phyloP scores from a whole-genome alignment of 2,888 invertebrate genomes.

The Xestia xanthographa region DNA sequence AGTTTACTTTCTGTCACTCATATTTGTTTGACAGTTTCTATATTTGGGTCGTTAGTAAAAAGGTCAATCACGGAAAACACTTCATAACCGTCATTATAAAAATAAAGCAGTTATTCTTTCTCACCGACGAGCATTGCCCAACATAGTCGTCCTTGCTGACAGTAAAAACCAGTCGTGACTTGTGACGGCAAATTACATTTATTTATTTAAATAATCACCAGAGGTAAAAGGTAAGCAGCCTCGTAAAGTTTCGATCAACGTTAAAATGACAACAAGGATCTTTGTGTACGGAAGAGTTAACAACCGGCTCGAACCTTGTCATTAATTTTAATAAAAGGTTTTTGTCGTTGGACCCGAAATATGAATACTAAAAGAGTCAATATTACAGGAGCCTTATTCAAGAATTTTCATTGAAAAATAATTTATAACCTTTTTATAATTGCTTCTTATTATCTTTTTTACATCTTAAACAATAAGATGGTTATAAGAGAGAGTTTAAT shows the following conservation, averaged over 20 bases:
- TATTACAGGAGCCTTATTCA: conserved; percentile 7
- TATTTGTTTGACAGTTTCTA: not conserved
- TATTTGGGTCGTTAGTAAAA: no score
- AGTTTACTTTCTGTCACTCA: not conserved
- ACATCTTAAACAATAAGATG: conserved; percentile 4
- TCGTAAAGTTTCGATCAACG: conserved; percentile 17
- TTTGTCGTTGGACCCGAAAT: conserved; percentile 22
- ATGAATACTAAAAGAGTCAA: conserved; percentile 16
- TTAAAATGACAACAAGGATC: conserved; percentile 25
- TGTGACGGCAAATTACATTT: conserved; percentile 22
- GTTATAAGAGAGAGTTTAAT: not conserved
- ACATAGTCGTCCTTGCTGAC: conserved; percentile 7
- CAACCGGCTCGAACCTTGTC: conserved; percentile 1
- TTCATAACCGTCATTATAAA: not conserved
- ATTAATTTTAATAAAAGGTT: conserved; percentile 30
- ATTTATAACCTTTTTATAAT: conserved; percentile 18
- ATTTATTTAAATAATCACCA: conserved; percentile 2
- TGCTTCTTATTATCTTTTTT: conserved; percentile 8
- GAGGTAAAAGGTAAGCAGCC: conserved; percentile 9
- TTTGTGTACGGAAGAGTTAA: conserved; percentile 13
- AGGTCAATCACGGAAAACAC: not conserved
- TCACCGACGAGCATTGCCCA: conserved; percentile 2
- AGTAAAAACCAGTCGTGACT: conserved; percentile 11
- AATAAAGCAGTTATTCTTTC: not conserved
- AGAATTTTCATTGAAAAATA: conserved; percentile 2